Conservation (phyloP, 2,888 invertebrate species). For the Napeogenes sylphis region DNA sequence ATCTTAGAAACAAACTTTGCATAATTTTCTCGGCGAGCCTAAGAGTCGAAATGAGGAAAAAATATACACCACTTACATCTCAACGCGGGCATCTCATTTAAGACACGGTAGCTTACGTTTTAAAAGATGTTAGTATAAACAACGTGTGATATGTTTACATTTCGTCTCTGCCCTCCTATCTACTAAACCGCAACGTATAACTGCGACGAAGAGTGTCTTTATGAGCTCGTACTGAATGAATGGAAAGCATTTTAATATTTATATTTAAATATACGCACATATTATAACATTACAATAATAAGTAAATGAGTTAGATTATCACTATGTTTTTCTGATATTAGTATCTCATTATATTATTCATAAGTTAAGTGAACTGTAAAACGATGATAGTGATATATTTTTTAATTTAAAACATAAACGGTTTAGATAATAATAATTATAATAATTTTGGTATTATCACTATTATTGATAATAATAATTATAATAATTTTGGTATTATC, state of each 20-base stretch:
- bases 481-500: too few species aligned
- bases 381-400: slow-evolving; percentile 11
- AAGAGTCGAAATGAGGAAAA: slow-evolving; percentile 59
- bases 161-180: slow-evolving; percentile 22
- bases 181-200: slow-evolving; percentile 1
- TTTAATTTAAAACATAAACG: slow-evolving; percentile 11
- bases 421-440: too few species aligned
- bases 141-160: slow-evolving; percentile 57
- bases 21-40: slow-evolving; percentile 54
- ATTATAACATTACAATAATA: neutral
- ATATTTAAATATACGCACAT: neutral
- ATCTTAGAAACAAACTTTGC: slow-evolving; percentile 54
- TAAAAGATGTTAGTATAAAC: slow-evolving; percentile 66
- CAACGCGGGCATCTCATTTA: slow-evolving; percentile 68
- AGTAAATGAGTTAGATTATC: too few species aligned
- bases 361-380: slow-evolving; percentile 29
- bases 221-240: neutral
- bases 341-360: slow-evolving; percentile 43
- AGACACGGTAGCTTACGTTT: slow-evolving; percentile 59
- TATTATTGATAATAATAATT: too few species aligned
- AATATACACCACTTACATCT: slow-evolving; percentile 69
- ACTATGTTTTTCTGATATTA: slow-evolving; percentile 36
- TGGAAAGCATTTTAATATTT: slow-evolving; percentile 1
- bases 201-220: neutral
- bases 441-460: too few species aligned